phyloP scores from a whole-genome alignment of 2,113 vertebrate species.

The Oncorhynchus gorbuscha region DNA sequence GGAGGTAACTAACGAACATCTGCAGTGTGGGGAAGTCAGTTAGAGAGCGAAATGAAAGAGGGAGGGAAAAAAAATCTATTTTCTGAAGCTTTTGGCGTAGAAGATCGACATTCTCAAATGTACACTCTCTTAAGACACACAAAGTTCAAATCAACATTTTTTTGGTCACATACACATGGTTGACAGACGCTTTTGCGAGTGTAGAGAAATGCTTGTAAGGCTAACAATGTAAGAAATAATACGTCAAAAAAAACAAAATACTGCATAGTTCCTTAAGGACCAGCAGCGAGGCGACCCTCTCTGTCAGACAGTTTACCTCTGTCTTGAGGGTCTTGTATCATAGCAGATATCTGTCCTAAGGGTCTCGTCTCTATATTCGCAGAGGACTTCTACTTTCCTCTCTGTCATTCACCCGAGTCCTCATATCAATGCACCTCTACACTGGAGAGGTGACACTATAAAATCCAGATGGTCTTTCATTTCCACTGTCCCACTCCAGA shows the following conservation, averaged over 20 bases:
- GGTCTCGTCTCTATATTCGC: neutral
- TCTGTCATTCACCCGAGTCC: neutral
- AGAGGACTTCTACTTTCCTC: neutral
- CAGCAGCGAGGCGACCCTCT: no score
- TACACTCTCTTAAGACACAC: neutral
- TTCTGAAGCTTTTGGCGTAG: neutral
- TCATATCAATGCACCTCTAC: neutral
- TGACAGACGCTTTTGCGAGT: no score
- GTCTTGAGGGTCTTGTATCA: no score
- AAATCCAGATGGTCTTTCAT: conserved; percentile 14
- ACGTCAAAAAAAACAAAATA: no score
- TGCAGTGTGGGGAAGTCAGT: neutral
- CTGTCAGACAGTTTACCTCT: neutral
- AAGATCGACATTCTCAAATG: neutral
- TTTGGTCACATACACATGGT: no score
- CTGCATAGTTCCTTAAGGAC: no score
- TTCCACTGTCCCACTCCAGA: neutral
- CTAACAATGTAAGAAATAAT: no score
- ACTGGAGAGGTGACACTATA: neutral
- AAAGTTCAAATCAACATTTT: neutral
- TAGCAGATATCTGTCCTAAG: neutral
- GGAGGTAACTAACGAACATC: neutral
- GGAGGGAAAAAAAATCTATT: neutral
- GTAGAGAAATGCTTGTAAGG: no score
- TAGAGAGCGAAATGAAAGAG: neutral